Base-by-base conservation (phyloP, 2,797 vertebrate species). In the Thaleichthys pacificus region DNA sequence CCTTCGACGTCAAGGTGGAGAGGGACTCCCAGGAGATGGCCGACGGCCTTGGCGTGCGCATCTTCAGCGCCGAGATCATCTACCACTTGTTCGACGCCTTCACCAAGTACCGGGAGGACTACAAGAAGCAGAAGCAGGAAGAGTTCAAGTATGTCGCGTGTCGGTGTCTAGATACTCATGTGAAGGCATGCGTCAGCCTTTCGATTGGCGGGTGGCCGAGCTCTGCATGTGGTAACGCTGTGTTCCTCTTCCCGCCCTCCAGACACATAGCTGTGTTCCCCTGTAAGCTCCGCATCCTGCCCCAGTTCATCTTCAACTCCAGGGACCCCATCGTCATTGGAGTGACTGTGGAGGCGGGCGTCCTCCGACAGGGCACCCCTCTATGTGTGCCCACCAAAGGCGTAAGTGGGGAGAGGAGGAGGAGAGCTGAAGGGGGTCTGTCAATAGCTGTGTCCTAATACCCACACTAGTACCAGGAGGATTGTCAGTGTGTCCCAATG, bases 291-390 rank as follows among this genome's bases (percentile, higher is more conserved):
- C 92, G 93, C 56, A 93, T 99, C 72, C 94, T 99, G n/a, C 97
- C 97, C 69, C 96, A 99, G 89, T 99, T 96, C 86, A 97, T 99
- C 91, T 99, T 99, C 77, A 99, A 99, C 91, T 98, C 97, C 84
- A 94, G 97, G 82, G 97, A 99, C 75, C 97, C 97, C 56, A 99
- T 99, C 69, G 97, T 99, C 79, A 97, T 99, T 91, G 97, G 97
- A 0, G 96, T 99, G 0, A 77, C 80, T 0, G 90, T 99, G 69
- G 97, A 99, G 61, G 96, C 97, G 0, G 97, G 97, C 0, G 91
- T 98, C 49, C 90, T 99, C 69, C 94, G 93, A 47, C 96, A 97
- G 42, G 97, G 97, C 3, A 98, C 97, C 15, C 97, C 94, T 0
- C 88, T 99, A 80, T 99, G 97, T 17, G 96, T 99, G 61, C 97